Evolutionary conservation across 2,888 invertebrate genomes (phyloP).

Genomic region (Matsumyia berberina): DNA sequence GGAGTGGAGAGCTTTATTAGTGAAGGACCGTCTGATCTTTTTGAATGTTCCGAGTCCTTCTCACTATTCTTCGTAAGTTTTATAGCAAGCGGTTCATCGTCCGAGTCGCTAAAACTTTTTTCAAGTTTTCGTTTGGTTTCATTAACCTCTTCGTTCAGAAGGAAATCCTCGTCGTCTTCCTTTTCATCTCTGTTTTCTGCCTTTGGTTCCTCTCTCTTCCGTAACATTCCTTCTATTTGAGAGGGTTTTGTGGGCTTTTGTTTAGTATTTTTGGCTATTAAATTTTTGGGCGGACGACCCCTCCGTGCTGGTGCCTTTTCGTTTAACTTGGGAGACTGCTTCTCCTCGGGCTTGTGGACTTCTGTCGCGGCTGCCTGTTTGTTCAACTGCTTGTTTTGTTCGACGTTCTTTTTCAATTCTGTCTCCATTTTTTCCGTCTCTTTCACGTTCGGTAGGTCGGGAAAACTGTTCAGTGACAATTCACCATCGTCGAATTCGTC

Average conservation of each 20-base stretch:
- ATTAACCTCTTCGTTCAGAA: conserved; percentile 81
- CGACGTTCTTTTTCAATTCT: conserved; percentile 85
- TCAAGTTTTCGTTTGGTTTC: conserved; percentile 83
- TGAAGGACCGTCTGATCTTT: conserved; percentile 69
- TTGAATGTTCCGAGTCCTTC: conserved; percentile 77
- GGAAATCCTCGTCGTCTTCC: conserved; percentile 82
- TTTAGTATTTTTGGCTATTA: conserved; percentile 60
- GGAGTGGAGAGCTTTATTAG: conserved; percentile 35
- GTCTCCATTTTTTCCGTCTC: conserved; percentile 86
- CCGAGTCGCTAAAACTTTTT: conserved; percentile 87
- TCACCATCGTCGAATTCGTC: conserved; percentile 87
- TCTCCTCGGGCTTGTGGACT: conserved; percentile 38
- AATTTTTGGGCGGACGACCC: conserved; percentile 80
- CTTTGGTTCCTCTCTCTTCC: conserved; percentile 82
- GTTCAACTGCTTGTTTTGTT: conserved; percentile 64
- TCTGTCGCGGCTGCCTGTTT: conserved; percentile 73
- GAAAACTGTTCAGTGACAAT: conserved; percentile 88
- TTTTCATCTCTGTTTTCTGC: conserved; percentile 73
- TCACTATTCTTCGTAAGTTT: conserved; percentile 84
- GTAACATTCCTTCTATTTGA: conserved; percentile 82
- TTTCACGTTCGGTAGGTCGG: conserved; percentile 88
- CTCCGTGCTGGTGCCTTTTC: conserved; percentile 77
- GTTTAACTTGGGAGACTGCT: conserved; percentile 50
- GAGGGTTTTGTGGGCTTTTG: conserved; percentile 68
- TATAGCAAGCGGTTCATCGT: conserved; percentile 87